A percentile compares a stretch with the other conserved stretches of the same genome.
These are phyloP conservation scores for Limonius californicus DNA, from an alignment of 1,140 invertebrate genomes.

Conservation along the genomic window DNA sequence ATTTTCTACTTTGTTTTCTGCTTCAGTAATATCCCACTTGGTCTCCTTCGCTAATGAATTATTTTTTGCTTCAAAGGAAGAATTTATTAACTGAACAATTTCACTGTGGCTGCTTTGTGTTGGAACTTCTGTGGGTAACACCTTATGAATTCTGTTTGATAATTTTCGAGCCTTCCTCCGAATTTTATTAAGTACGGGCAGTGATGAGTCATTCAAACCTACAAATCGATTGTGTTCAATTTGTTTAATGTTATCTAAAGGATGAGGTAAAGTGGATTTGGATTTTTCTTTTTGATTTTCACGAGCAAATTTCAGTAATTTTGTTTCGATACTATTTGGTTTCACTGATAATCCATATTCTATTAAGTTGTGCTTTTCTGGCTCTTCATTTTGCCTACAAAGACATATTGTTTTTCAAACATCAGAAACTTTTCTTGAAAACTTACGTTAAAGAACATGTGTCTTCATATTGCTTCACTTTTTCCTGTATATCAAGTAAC, in stretches of 20 bases:
- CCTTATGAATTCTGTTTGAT: constrained; percentile 19
- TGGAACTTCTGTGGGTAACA: background rate
- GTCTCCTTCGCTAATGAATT: constrained; percentile 10
- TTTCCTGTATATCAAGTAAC: background rate
- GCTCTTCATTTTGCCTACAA: too few species aligned
- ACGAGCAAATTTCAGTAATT: constrained; percentile 36
- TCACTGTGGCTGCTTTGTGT: background rate
- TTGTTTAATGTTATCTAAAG: constrained; percentile 39
- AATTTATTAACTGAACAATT: too few species aligned
- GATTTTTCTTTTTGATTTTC: constrained; percentile 24
- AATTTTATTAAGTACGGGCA: constrained; percentile 25
- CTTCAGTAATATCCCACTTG: constrained; percentile 30
- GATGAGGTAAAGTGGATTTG: constrained; percentile 25
- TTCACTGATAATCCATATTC: constrained; percentile 31
- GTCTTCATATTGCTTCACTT: constrained; percentile 5
- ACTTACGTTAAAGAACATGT: too few species aligned
- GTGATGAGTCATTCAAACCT: background rate
- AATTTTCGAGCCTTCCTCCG: constrained; percentile 28
- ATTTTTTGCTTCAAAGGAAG: too few species aligned
- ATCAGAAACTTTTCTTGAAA: too few species aligned
- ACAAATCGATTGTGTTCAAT: constrained; percentile 34
- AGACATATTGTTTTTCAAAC: too few species aligned
- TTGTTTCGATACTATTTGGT: constrained; percentile 36
- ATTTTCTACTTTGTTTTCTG: too few species aligned
- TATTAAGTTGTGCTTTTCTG: background rate